Conservation (phyloP, 2,888 invertebrate species). For the Charanyca ferruginea region DNA sequence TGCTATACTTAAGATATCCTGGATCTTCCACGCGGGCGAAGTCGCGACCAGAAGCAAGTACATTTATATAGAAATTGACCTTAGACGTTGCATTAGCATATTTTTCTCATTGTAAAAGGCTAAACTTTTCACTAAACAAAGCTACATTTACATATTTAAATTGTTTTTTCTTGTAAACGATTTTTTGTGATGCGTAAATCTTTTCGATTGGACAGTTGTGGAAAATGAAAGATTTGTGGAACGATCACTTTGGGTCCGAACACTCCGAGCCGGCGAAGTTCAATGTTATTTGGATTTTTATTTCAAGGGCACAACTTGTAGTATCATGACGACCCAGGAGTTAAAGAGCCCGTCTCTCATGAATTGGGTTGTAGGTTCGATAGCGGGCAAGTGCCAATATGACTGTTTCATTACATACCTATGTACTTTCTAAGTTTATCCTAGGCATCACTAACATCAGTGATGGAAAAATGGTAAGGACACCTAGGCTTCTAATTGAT, state of each 20-base stretch:
- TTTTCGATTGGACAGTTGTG: conserved; percentile 46
- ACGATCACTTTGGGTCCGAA: conserved; percentile 39
- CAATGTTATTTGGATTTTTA: conserved; percentile 12
- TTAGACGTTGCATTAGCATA: conserved; percentile 51
- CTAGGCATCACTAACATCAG: too few species aligned
- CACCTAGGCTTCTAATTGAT: too few species aligned
- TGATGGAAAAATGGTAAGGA: too few species aligned
- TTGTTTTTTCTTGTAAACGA: conserved; percentile 60
- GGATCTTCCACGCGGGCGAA: too few species aligned
- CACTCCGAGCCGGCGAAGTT: neutral
- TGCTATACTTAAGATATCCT: too few species aligned
- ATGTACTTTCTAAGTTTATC: too few species aligned
- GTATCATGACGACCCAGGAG: too few species aligned
- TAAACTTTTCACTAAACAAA: conserved; percentile 60
- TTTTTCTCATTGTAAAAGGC: conserved; percentile 58
- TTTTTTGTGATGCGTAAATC: conserved; percentile 61
- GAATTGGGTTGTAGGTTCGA: too few species aligned
- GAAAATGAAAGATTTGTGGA: conserved; percentile 57
- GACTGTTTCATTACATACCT: too few species aligned
- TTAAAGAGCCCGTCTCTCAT: too few species aligned
- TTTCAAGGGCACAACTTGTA: conserved; percentile 7
- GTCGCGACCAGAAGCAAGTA: too few species aligned
- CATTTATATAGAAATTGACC: conserved; percentile 53
- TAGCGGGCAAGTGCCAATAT: too few species aligned
- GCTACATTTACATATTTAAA: conserved; percentile 59